Conservation (phyloP, 2,797 vertebrate genomes). For the Microcaecilia unicolor region DNA sequence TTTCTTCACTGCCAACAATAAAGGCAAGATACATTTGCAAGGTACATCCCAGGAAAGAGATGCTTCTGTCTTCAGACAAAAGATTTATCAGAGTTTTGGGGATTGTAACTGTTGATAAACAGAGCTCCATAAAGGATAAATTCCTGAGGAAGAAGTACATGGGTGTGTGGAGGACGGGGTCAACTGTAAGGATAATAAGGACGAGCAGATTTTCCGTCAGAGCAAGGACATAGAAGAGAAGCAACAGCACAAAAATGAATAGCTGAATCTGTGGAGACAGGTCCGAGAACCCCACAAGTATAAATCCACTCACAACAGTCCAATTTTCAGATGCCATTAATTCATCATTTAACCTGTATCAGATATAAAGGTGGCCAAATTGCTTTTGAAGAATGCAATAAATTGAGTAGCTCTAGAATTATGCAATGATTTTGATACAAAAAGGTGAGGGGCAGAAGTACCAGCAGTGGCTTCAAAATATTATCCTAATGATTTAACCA, state of each 20-base stretch:
- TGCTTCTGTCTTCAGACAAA: not conserved
- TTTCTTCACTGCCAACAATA: too few relatives aligned
- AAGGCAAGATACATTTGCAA: too few relatives aligned
- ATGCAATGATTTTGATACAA: too few relatives aligned
- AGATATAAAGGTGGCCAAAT: too few relatives aligned
- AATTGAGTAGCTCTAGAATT: too few relatives aligned
- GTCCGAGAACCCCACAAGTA: conserved; percentile 17
- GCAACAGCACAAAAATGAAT: conserved; percentile 10
- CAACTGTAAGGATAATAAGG: conserved; percentile 8
- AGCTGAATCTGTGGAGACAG: conserved; percentile 1
- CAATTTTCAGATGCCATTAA: too few relatives aligned
- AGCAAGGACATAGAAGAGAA: conserved; percentile 6
- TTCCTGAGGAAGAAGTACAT: conserved; percentile 29
- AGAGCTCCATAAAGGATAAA: conserved; percentile 24
- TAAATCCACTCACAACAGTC: not conserved
- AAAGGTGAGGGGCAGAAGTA: too few relatives aligned
- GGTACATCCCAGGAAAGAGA: conserved; percentile 11
- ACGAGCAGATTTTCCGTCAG: conserved; percentile 15
- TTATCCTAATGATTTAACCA: too few relatives aligned
- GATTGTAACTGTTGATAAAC: conserved; percentile 22
- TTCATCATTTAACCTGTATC: too few relatives aligned
- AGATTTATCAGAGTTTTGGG: conserved; percentile 21
- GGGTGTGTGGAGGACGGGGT: conserved; percentile 5
- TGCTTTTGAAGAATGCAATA: too few relatives aligned
- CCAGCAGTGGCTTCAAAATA: too few relatives aligned